Base-by-base conservation (phyloP, 2,113 vertebrate genomes). In the Rhynchomys soricoides region DNA sequence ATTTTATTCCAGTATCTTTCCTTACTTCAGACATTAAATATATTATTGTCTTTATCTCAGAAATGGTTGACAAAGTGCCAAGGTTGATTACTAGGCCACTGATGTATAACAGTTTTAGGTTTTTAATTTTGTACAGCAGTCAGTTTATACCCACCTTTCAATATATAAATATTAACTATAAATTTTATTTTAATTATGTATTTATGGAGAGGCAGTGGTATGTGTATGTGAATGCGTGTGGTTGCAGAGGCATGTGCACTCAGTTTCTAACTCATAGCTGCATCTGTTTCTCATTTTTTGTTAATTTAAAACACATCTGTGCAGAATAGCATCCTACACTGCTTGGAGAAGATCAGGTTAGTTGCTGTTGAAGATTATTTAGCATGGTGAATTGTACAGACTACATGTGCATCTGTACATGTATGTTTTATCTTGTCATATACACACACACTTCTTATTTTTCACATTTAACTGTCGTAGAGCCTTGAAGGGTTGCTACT, bases 401-500 rank as follows among this genome's bases (percentile, higher is more conserved):
- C 89, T 43, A 66, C 79, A 31, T 3, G 37, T 79, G 6, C 26
- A 70, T 94, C 64, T 86, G 3, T 31, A 43, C 91, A 6, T 81
- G 0, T 92, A 24, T 59, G 40, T 5, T 16, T 68, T 79, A 22
- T 70, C 4, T 62, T 16, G 59, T 43, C 13, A 90, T 16, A 79
- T 48, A 68, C n/a, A 68, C 31, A 52, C 22, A 16, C 34, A 50
- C 52, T 57, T 73, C 21, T 73, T 52, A 57, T 26, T 73, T 8
- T 10, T 74, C 24, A 87, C 48, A 64, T 93, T 88, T 96, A 70
- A 59, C 59, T 94, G 0, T 55, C 31, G 12, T 77, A n/a, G 40
- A 74, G 7, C 85, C 93, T 89, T 88, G 24, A 85, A 92, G 91
- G 90, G 43, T 86, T 78, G 31, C 43, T 24, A 52, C 19, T 82